Conservation (phyloP, 2,797 vertebrate species). For the Yasuhikotakia modesta region DNA sequence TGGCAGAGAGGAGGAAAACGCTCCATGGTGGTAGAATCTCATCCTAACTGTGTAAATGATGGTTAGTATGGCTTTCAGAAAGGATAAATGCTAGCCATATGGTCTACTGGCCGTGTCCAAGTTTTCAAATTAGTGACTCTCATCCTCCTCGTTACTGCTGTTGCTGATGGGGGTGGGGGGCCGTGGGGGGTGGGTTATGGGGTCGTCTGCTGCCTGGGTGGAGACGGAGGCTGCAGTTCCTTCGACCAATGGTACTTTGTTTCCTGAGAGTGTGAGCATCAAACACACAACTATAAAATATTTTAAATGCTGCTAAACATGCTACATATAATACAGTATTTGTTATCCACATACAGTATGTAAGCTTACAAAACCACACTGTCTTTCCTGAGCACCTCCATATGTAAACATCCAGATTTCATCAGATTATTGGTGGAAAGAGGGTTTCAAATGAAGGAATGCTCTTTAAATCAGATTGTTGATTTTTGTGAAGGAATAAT, state of each 20-base stretch:
- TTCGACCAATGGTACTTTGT: constrained; percentile 40
- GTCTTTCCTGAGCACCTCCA: constrained; percentile 18
- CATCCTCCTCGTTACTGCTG: constrained; percentile 93
- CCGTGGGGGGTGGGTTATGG: too few species aligned
- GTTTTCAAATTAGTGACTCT: constrained; percentile 89
- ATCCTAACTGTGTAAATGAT: constrained; percentile 91
- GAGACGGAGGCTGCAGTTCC: constrained; percentile 43
- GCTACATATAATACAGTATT: not conserved
- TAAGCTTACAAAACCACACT: constrained; percentile 16
- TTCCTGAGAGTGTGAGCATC: constrained; percentile 33
- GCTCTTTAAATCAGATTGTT: constrained; percentile 43
- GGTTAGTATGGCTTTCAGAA: constrained; percentile 92
- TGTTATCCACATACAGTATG: constrained; percentile 14
- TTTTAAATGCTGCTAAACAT: too few species aligned
- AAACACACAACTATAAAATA: constrained; percentile 48
- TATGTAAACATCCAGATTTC: constrained; percentile 49
- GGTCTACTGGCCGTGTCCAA: constrained; percentile 90
- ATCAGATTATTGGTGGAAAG: constrained; percentile 54
- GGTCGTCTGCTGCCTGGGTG: constrained; percentile 32
- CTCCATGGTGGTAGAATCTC: constrained; percentile 86
- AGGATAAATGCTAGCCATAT: constrained; percentile 98
- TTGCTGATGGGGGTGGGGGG: constrained; percentile 65
- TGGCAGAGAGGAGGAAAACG: constrained; percentile 57
- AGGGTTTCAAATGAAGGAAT: constrained; percentile 45
- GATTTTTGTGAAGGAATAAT: constrained; percentile 14